Evolutionary conservation across 2,888 invertebrate species (phyloP), one percentile per base, ranked within the genome.

Genomic region (Automeris io): DNA sequence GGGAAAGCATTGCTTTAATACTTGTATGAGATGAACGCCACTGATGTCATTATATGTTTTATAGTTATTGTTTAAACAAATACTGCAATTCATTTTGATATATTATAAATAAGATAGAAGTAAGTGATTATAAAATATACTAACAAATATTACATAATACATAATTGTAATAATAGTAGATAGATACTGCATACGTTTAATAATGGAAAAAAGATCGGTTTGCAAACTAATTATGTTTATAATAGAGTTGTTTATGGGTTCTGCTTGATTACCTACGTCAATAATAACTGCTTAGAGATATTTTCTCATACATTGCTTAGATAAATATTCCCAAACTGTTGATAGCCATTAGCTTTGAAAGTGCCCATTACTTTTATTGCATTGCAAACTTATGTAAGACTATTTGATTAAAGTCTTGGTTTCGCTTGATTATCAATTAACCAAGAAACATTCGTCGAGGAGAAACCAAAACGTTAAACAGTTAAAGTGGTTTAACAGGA

Each of bases 141-240:
- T 58, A 50, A 60, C 57, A 59, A 49, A 57, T 49, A 57, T 64
- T 51, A 61, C 49, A 56, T 56, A 62, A 59, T 49, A 52, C 50
- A 61, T 55, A 57, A 53, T 49, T 41, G 37, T 42, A 45, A 57
- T 54, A 57, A 56, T 60, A 50, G 47, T 44, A 41, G 44, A 47
- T 44, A 41, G 44, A 43, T 52, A 53, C 45, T 58, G 48, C 51
- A 47, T 50, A 47, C 44, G 52, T 61, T 62, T 72, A 69, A 65
- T 60, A 60, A 56, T 47, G 56, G 42, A 59, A 67, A 54, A 57
- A 41, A 51, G 45, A 53, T 49, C 43, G 40, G 51, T 58, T 57
- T 58, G 59, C 57, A 42, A 71, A 68, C 66, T 76, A 71, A 78
- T 80, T 67, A 72, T 61, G 57, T 68, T 68, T 70, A 79, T 80